Conservation (phyloP, 2,797 vertebrate genomes). For the Coreius guichenoti region DNA sequence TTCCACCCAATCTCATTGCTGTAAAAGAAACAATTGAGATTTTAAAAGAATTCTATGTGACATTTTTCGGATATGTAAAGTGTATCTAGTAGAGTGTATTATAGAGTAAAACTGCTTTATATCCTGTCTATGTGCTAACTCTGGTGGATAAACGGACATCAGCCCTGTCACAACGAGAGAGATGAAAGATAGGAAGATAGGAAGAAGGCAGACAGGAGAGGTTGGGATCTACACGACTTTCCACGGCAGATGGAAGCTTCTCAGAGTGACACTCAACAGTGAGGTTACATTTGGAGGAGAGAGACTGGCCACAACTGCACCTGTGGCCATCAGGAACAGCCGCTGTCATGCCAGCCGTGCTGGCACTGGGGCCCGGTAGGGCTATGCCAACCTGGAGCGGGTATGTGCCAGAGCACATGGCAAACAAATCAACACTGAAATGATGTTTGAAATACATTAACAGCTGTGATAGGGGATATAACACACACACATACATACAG, state of each 20-base stretch:
- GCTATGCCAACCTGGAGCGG: conserved; percentile 59
- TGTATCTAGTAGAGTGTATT: not conserved
- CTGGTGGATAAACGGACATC: not conserved
- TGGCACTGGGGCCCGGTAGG: conserved; percentile 68
- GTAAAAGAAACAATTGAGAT: not conserved
- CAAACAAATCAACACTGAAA: conserved; percentile 60
- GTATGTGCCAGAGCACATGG: conserved; percentile 56
- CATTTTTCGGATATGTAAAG: not conserved
- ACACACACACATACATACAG: conserved; percentile 29
- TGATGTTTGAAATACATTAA: conserved; percentile 61
- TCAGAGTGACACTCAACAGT: conserved; percentile 79
- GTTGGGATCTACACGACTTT: conserved; percentile 50
- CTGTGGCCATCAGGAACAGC: conserved; percentile 75
- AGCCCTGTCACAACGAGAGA: conserved; percentile 4
- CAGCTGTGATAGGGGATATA: conserved; percentile 58
- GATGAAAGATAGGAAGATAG: not conserved
- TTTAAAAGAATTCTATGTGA: not conserved
- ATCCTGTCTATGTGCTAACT: not conserved
- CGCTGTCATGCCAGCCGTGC: conserved; percentile 66
- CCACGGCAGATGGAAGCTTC: conserved; percentile 79
- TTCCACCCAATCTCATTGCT: not conserved
- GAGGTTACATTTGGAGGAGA: conserved; percentile 82
- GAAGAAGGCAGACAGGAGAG: not conserved
- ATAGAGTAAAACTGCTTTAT: not conserved
- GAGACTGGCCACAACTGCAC: conserved; percentile 76